Evolutionary conservation across 2,888 invertebrate genomes (phyloP).

Genomic region (Scaptomyza cyrtandrae): DNA sequence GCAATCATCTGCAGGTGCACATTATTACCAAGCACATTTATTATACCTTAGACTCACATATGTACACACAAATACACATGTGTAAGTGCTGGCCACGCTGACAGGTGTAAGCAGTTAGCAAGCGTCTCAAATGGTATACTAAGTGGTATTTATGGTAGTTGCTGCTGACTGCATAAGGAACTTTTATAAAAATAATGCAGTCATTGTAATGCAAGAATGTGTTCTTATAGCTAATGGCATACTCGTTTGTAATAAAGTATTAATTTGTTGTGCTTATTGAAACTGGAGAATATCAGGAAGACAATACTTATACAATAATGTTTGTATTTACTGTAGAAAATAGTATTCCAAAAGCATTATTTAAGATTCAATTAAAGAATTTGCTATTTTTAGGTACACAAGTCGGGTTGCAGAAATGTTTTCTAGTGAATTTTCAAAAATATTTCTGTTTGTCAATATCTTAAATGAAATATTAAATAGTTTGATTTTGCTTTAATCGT

Average conservation of each 20-base stretch:
- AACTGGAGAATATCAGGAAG: neutral
- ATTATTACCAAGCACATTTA: slow-evolving; percentile 58
- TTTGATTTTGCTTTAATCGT: too few species aligned
- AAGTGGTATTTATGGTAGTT: slow-evolving; percentile 2
- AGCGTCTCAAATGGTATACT: slow-evolving; percentile 17
- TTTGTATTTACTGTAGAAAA: neutral
- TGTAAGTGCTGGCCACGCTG: slow-evolving; percentile 13
- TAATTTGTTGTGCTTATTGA: neutral
- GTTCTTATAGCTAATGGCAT: neutral
- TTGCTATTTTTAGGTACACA: neutral
- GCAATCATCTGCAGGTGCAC: slow-evolving; percentile 60
- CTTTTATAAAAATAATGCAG: neutral
- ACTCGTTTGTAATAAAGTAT: neutral
- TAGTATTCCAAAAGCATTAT: neutral
- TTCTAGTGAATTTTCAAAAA: too few species aligned
- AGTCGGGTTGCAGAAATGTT: too few species aligned
- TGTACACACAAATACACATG: neutral
- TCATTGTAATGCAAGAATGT: slow-evolving; percentile 11
- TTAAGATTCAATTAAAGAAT: neutral
- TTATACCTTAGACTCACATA: slow-evolving; percentile 32
- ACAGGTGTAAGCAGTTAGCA: slow-evolving; percentile 38
- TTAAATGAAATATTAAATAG: too few species aligned
- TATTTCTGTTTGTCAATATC: too few species aligned
- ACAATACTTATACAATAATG: neutral
- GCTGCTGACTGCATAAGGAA: neutral